A percentile compares a stretch with the other conserved stretches of the same genome.
Evolutionary conservation across 2,888 invertebrate genomes (phyloP).

Genomic region (Drosophila falleni): DNA sequence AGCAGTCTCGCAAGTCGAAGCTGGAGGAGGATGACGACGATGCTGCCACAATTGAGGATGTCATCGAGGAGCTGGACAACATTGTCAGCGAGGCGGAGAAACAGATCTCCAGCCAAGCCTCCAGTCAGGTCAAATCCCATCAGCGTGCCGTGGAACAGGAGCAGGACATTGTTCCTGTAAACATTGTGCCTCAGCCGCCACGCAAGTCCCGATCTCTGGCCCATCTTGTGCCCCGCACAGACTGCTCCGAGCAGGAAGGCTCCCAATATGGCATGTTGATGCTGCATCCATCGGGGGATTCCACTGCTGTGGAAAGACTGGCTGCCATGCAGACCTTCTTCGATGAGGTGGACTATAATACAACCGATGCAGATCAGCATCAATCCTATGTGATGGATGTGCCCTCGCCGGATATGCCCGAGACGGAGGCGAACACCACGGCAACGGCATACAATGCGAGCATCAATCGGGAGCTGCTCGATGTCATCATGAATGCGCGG

Average conservation of each 20-base stretch:
- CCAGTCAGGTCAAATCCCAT: constrained; percentile 54
- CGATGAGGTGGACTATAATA: constrained; percentile 81
- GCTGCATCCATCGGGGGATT: constrained; percentile 85
- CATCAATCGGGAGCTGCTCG: constrained; percentile 87
- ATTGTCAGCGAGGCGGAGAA: constrained; percentile 94
- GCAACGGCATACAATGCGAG: constrained; percentile 80
- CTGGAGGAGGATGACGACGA: constrained; percentile 83
- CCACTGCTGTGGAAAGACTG: constrained; percentile 69
- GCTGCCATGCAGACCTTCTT: constrained; percentile 83
- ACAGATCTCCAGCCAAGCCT: constrained; percentile 85
- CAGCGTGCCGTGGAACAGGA: constrained; percentile 84
- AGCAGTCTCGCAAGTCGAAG: constrained; percentile 55
- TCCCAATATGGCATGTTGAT: constrained; percentile 85
- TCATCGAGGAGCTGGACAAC: constrained; percentile 93
- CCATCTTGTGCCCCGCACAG: constrained; percentile 88
- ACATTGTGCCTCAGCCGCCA: constrained; percentile 93
- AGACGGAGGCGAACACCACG: constrained; percentile 69
- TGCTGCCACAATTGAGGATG: constrained; percentile 94
- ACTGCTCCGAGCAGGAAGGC: constrained; percentile 84
- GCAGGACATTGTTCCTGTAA: constrained; percentile 91
- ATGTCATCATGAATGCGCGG: constrained; percentile 87
- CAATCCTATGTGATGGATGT: constrained; percentile 66
- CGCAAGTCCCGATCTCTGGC: constrained; percentile 90
- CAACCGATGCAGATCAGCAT: constrained; percentile 69
- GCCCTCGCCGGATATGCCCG: constrained; percentile 63